phyloP scores from a whole-genome alignment of 1,140 invertebrate species.

The Sweltsa coloradensis region DNA sequence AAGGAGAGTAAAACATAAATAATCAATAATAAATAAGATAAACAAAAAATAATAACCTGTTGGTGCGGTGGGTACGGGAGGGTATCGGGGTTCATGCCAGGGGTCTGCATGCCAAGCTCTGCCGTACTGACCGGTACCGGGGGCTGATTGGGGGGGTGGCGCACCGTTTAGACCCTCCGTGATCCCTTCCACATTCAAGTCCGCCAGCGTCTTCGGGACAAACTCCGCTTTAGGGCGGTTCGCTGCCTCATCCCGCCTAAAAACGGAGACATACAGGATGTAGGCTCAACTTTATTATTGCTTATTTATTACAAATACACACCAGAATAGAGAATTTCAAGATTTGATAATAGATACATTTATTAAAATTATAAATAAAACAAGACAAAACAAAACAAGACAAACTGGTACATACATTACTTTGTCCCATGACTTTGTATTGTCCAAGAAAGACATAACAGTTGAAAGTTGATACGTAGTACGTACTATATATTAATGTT shows the following conservation, averaged over 20 bases:
- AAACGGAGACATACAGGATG: constrained; percentile 21
- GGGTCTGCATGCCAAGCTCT: constrained; percentile 1
- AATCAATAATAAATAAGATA: constrained; percentile 1
- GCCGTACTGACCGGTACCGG: constrained; percentile 15
- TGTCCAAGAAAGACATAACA: no score
- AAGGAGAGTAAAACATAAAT: constrained; percentile 3
- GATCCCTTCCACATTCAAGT: constrained; percentile 68
- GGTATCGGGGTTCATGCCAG: constrained; percentile 5
- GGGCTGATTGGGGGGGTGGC: constrained; percentile 14
- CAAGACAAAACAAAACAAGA: no score
- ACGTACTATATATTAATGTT: no score
- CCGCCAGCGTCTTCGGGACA: constrained; percentile 81
- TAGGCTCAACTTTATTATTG: constrained; percentile 14
- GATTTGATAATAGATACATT: no score
- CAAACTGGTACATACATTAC: no score
- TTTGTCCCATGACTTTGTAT: no score
- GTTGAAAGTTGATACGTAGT: no score
- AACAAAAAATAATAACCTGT: constrained; percentile 6
- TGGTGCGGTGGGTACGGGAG: not conserved
- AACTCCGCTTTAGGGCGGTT: constrained; percentile 82
- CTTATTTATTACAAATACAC: not conserved
- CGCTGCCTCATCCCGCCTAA: constrained; percentile 79
- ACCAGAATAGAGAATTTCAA: no score
- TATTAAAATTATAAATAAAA: no score
- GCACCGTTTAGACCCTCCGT: constrained; percentile 42